These are phyloP conservation scores for Poeciliopsis turneri DNA, from an alignment of 2,797 vertebrate genomes.

Conservation along the genomic window DNA sequence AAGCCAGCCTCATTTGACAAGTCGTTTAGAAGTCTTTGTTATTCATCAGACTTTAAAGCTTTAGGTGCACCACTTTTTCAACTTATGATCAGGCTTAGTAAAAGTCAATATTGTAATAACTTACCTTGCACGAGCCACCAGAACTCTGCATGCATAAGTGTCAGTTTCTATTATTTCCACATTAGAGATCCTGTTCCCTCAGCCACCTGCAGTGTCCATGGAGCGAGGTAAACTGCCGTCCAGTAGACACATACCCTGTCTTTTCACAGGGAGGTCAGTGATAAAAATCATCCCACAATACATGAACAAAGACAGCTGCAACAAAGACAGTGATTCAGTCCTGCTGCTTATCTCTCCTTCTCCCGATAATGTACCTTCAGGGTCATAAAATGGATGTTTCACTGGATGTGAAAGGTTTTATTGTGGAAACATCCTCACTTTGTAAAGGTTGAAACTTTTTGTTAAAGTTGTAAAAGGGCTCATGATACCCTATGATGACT, in stretches of 20 bases:
- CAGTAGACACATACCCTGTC: conserved; percentile 69
- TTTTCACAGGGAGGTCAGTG: conserved; percentile 68
- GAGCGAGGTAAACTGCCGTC: conserved; percentile 60
- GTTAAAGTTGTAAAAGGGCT: conserved; percentile 4
- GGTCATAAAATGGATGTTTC: conserved; percentile 50
- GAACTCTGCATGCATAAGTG: conserved; percentile 14
- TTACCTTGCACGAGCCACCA: conserved; percentile 60
- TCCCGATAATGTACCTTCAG: conserved; percentile 33
- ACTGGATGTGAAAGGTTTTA: conserved; percentile 36
- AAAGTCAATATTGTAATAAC: conserved; percentile 23
- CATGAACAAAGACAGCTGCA: conserved; percentile 69
- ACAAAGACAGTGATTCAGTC: conserved; percentile 74
- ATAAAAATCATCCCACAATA: conserved; percentile 76
- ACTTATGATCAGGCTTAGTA: conserved; percentile 9
- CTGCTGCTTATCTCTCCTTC: conserved; percentile 59
- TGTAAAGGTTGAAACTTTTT: conserved; percentile 30
- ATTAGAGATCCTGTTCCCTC: conserved; percentile 21
- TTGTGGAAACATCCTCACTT: conserved; percentile 39
- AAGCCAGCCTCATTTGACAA: conserved; percentile 10
- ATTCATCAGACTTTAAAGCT: neutral
- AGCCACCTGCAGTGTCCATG: conserved; percentile 58
- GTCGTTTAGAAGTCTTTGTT: conserved; percentile 7
- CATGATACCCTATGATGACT: neutral
- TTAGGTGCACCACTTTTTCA: neutral
- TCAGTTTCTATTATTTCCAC: conserved; percentile 41